Evolutionary conservation across 1,140 invertebrate species (phyloP).

Genomic region (Muscidifurax raptorellus): DNA sequence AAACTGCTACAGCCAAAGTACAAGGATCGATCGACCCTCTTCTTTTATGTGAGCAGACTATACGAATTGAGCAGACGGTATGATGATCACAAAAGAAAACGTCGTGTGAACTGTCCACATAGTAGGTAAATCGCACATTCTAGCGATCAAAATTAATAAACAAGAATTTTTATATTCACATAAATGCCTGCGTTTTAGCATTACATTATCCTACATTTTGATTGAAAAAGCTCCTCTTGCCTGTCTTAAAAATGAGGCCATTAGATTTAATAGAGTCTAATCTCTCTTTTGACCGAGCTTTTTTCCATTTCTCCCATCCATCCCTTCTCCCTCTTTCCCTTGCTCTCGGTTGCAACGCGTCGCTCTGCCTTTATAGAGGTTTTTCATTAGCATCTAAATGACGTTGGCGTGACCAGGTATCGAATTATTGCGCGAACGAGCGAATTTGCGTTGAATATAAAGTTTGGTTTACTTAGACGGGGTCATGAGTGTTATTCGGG

Average conservation of each 20-base stretch:
- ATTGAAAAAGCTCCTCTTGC: too few species aligned
- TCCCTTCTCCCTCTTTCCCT: neutral
- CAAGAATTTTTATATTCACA: too few species aligned
- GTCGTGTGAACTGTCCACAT: too few species aligned
- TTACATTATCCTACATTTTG: too few species aligned
- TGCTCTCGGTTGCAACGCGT: neutral
- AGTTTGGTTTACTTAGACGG: constrained; percentile 7
- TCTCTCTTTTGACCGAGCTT: neutral
- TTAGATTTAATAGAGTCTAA: neutral
- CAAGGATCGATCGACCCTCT: too few species aligned
- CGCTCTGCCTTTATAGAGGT: neutral
- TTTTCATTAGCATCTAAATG: constrained; percentile 35
- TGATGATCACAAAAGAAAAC: too few species aligned
- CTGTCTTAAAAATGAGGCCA: neutral
- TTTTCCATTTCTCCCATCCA: neutral
- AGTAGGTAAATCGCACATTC: too few species aligned
- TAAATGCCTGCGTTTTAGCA: too few species aligned
- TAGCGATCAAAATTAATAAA: too few species aligned
- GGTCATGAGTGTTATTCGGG: neutral
- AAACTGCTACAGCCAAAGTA: too few species aligned
- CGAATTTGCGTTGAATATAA: constrained; percentile 24
- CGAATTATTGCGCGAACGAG: constrained; percentile 26
- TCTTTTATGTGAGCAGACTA: too few species aligned
- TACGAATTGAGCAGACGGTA: too few species aligned
- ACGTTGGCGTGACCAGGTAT: constrained; percentile 12